Evolutionary conservation across 2,888 invertebrate genomes (phyloP), one percentile per base, ranked within the genome.

Genomic region (Latheticus oryzae): DNA sequence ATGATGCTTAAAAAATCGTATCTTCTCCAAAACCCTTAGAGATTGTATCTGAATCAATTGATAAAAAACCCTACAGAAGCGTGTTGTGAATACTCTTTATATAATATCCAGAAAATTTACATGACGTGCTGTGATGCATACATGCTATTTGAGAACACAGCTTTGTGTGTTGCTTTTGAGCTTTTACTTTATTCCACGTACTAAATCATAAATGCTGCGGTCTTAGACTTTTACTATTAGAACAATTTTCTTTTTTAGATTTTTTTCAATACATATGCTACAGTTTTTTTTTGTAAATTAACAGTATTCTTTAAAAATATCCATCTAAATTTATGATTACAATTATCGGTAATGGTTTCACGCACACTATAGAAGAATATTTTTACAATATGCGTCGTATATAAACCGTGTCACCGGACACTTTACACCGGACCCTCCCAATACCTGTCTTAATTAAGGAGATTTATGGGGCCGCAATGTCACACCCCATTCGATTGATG

Each of bases 401-500:
- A 66, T 67, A 66, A 70, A 65, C 65, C 62, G 61, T 69, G 71
- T 70, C 71, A 68, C 61, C 67, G 68, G 67, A 64, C 68, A 71
- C 68, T 72, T 72, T 64, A 71, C 67, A 69, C 66, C 60, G 51
- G 65, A 65, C 70, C 63, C 64, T 67, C 68, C 70, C 68, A 67
- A 62, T 66, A 65, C 67, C 68, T 68, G 67, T 66, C 69, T 73
- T 72, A 71, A 73, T 73, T 73, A 73, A 69, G 67, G 66, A 70
- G 71, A 73, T 74, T 73, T 73, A 73, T 71, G 70, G 56, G 68
- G 65, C 60, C 61, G 57, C 62, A 54, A 66, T 68, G 70, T 73
- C 73, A 68, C 74, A 70, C 74, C 74, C 73, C 67, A 65, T 67
- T 64, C 70, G 71, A 73, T 71, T 71, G 67, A 61, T 64, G 71